These are phyloP conservation scores for Numenius arquata DNA, from an alignment of 2,113 vertebrate species.

Conservation along the genomic window DNA sequence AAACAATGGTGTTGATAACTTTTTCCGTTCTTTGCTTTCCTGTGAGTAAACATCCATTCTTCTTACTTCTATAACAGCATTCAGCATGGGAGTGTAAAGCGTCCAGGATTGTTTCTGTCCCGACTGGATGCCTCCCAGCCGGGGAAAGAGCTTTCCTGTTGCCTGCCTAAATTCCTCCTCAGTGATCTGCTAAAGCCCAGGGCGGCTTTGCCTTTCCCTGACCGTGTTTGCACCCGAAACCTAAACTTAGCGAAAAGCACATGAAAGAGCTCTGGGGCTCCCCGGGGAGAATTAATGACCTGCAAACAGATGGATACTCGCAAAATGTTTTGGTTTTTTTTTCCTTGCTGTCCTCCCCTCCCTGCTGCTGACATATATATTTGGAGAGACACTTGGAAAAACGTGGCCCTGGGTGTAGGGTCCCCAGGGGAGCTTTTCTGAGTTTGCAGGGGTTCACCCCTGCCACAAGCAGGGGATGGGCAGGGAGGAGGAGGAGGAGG, in stretches of 20 bases:
- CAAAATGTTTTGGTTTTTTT: neutral
- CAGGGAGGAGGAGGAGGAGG: neutral
- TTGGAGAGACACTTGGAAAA: neutral
- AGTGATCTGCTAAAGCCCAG: neutral
- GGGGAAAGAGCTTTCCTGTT: constrained; percentile 33
- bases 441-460: neutral
- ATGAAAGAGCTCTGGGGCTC: neutral
- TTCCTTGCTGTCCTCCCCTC: neutral
- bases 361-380: neutral
- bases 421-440: neutral
- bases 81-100: neutral
- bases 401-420: neutral
- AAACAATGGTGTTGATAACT: constrained; percentile 55
- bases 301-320: neutral
- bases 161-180: neutral
- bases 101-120: constrained; percentile 35
- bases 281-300: neutral
- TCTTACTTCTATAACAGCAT: constrained; percentile 15
- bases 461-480: rapidly evolving
- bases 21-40: constrained; percentile 47
- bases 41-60: constrained; percentile 46
- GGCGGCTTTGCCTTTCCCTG: neutral
- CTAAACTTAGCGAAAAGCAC: neutral
- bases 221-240: neutral
- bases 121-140: constrained; percentile 47